phyloP scores from a whole-genome alignment of 1,140 invertebrate species.

The Drosophila varians region DNA sequence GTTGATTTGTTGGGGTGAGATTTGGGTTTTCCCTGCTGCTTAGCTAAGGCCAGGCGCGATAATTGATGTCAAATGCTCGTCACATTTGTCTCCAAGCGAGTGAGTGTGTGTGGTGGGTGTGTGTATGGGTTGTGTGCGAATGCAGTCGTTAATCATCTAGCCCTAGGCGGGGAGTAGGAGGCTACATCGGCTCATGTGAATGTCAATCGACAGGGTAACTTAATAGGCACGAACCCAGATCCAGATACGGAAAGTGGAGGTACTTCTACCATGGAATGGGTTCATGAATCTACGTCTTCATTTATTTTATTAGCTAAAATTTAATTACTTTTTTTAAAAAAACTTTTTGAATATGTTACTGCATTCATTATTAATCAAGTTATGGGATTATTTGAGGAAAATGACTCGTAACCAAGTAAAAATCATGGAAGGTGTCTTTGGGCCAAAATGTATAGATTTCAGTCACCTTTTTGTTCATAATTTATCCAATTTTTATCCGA shows the following conservation, averaged over 20 bases:
- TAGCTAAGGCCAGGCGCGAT: slow-evolving; percentile 57
- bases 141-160: slow-evolving; percentile 69
- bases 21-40: slow-evolving; percentile 2
- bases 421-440: no score
- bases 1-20: background rate
- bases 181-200: slow-evolving; percentile 11
- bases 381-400: no score
- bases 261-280: slow-evolving; percentile 10
- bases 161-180: slow-evolving; percentile 36
- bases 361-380: no score
- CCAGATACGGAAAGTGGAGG: background rate
- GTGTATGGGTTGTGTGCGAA: slow-evolving; percentile 13
- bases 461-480: no score
- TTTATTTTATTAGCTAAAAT: background rate
- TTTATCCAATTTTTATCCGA: no score
- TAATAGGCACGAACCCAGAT: slow-evolving; percentile 43
- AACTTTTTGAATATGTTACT: background rate
- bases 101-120: background rate
- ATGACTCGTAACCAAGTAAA: no score
- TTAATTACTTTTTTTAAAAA: background rate
- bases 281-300: slow-evolving; percentile 10
- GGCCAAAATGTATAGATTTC: no score
- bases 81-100: slow-evolving; percentile 49
- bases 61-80: slow-evolving; percentile 77
- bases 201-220: slow-evolving; percentile 50